phyloP scores from a whole-genome alignment of 2,888 invertebrate genomes.

The Lordiphosa andalusiaca region DNA sequence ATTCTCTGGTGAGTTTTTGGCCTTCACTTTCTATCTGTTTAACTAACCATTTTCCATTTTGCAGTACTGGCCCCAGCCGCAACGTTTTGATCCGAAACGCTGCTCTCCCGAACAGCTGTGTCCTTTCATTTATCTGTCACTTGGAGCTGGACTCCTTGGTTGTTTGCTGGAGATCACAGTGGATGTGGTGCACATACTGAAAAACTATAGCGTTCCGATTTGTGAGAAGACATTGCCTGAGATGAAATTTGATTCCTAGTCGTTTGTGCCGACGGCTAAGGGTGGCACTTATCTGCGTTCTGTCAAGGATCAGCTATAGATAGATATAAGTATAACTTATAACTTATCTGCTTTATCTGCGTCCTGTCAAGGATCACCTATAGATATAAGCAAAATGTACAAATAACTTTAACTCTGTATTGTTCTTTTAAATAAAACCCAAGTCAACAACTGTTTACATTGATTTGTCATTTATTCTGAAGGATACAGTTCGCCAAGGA shows the following conservation, averaged over 20 bases:
- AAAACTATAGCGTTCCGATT: slow-evolving; percentile 64
- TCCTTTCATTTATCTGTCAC: slow-evolving; percentile 73
- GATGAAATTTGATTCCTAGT: slow-evolving; percentile 70
- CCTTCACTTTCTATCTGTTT: background rate
- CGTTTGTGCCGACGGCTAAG: slow-evolving; percentile 69
- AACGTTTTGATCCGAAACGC: slow-evolving; percentile 74
- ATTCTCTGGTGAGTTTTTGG: slow-evolving; percentile 62
- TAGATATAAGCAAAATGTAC: slow-evolving; percentile 7
- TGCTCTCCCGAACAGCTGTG: slow-evolving; percentile 64
- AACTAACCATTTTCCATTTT: background rate
- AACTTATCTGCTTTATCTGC: too few species aligned
- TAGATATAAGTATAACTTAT: too few species aligned
- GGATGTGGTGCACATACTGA: slow-evolving; percentile 72
- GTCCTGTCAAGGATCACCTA: slow-evolving; percentile 9
- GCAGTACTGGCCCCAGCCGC: slow-evolving; percentile 73
- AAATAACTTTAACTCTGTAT: too few species aligned
- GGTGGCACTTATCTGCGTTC: slow-evolving; percentile 73
- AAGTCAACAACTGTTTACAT: too few species aligned
- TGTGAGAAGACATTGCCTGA: slow-evolving; percentile 52
- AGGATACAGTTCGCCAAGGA: too few species aligned
- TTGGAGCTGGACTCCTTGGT: slow-evolving; percentile 73
- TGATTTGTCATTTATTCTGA: too few species aligned
- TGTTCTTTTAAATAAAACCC: too few species aligned
- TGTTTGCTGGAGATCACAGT: slow-evolving; percentile 75
- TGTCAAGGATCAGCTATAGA: slow-evolving; percentile 38